Evolutionary conservation across 2,113 vertebrate species (phyloP).

Genomic region (Bombycilla garrulus): DNA sequence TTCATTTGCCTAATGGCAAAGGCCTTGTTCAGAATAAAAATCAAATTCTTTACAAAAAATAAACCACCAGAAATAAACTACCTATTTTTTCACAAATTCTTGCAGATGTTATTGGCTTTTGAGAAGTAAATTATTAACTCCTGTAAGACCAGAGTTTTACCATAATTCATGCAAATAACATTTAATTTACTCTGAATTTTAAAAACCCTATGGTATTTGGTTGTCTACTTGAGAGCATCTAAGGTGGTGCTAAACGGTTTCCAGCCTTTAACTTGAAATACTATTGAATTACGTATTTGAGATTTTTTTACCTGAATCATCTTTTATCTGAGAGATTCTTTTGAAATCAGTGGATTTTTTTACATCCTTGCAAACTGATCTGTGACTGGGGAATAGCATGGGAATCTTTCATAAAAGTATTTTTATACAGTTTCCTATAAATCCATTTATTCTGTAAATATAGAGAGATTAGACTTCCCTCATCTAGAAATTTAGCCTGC

Average conservation of each 20-base stretch:
- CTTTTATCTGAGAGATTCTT: neutral
- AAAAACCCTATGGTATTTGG: fast-evolving
- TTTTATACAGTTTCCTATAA: neutral
- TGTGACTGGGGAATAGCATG: neutral
- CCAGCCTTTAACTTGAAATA: neutral
- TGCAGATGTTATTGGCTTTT: neutral
- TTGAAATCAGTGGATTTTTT: neutral
- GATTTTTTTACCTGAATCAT: neutral
- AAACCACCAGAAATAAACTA: neutral
- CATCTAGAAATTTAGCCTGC: neutral
- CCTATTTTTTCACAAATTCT: neutral
- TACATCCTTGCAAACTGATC: neutral
- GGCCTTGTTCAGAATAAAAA: neutral
- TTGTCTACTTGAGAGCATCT: neutral
- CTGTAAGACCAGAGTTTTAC: neutral
- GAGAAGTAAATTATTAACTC: neutral
- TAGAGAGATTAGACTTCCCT: neutral
- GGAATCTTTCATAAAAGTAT: neutral
- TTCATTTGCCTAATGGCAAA: neutral
- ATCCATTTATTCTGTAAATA: neutral
- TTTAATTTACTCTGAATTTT: neutral
- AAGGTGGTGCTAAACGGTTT: neutral
- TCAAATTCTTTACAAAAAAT: neutral
- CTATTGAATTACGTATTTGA: neutral
- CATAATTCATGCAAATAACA: neutral